Evolutionary conservation across 2,888 invertebrate genomes (phyloP).

Genomic region (Elaeidobius kamerunicus): DNA sequence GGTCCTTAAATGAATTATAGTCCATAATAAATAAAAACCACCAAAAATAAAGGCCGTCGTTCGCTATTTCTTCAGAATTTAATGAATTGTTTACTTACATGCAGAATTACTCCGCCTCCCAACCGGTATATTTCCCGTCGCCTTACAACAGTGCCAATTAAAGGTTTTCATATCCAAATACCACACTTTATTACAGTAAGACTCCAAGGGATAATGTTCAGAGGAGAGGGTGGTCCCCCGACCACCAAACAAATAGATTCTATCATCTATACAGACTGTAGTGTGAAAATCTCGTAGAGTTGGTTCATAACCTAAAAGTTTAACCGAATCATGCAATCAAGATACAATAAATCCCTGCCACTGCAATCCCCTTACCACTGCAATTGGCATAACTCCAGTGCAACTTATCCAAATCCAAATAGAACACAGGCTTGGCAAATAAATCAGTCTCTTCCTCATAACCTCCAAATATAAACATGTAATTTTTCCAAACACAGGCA

Average conservation of each 20-base stretch:
- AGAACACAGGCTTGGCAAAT: slow-evolving; percentile 77
- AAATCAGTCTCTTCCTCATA: slow-evolving; percentile 81
- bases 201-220: slow-evolving; percentile 62
- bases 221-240: slow-evolving; percentile 54
- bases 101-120: slow-evolving; percentile 90
- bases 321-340: not conserved
- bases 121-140: slow-evolving; percentile 64
- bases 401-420: slow-evolving; percentile 68
- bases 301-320: slow-evolving; percentile 34
- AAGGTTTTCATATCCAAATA: slow-evolving; percentile 69
- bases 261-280: slow-evolving; percentile 69
- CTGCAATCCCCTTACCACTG: slow-evolving; percentile 50
- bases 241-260: slow-evolving; percentile 90
- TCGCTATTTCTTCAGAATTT: no score
- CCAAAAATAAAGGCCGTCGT: no score
- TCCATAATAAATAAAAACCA: no score
- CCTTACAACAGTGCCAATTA: slow-evolving; percentile 65
- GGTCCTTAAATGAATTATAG: no score
- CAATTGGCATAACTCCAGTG: slow-evolving; percentile 67
- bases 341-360: not conserved
- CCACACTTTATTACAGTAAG: slow-evolving; percentile 74
- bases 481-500: slow-evolving; percentile 73
- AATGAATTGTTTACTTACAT: no score
- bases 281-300: slow-evolving; percentile 85
- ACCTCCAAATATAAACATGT: slow-evolving; percentile 89